These are phyloP conservation scores for Diglossa cyanea DNA, from an alignment of 2,797 vertebrate species.

Conservation along the genomic window DNA sequence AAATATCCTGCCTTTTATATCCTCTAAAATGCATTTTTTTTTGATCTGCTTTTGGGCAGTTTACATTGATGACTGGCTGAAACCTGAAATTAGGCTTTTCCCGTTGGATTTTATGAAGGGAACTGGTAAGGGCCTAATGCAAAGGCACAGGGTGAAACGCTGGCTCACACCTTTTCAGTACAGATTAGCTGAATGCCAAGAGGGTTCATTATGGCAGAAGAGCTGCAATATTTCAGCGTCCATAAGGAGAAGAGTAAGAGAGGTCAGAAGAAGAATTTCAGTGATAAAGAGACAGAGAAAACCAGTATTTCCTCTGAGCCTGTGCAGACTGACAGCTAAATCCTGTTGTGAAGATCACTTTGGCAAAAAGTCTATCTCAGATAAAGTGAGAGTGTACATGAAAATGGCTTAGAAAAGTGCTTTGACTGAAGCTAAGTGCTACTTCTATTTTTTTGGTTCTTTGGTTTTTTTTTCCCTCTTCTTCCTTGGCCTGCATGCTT, in stretches of 20 bases:
- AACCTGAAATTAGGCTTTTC: neutral
- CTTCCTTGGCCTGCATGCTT: neutral
- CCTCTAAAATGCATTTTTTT: neutral
- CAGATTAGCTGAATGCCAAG: neutral
- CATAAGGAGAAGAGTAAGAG: neutral
- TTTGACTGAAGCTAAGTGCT: neutral
- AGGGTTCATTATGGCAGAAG: neutral
- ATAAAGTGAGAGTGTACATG: neutral
- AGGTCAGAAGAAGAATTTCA: neutral
- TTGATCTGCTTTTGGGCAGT: neutral
- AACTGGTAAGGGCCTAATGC: neutral
- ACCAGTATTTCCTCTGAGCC: neutral
- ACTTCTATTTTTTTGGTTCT: neutral
- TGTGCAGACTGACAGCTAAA: neutral
- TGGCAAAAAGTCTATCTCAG: neutral
- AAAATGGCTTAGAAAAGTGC: neutral
- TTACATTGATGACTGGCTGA: neutral
- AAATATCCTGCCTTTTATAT: neutral
- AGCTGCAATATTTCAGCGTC: neutral
- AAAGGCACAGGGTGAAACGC: neutral
- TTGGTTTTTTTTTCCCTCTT: neutral
- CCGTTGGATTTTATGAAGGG: neutral
- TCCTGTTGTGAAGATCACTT: slow-evolving; percentile 30
- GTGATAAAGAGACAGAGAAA: neutral
- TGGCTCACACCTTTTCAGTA: neutral